Evolutionary conservation across 2,113 vertebrate genomes (phyloP).

Genomic region (Gallinago jamesoni): DNA sequence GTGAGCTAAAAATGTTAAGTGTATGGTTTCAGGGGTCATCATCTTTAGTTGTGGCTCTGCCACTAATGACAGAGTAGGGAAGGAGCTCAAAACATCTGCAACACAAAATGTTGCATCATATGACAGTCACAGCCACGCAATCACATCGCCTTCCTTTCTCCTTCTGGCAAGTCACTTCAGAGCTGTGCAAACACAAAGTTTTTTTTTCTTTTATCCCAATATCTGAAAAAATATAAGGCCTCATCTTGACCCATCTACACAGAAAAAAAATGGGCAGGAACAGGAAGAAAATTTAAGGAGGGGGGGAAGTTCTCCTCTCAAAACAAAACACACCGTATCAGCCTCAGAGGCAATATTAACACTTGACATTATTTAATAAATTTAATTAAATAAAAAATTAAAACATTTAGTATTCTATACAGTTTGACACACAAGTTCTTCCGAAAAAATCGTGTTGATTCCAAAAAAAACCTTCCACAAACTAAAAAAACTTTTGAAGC

Average conservation of each 20-base stretch:
- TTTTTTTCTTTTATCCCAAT: neutral
- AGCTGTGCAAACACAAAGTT: neutral
- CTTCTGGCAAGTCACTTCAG: neutral
- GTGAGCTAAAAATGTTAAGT: neutral
- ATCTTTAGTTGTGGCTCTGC: neutral
- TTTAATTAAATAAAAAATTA: neutral
- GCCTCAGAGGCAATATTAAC: neutral
- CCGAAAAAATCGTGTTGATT: neutral
- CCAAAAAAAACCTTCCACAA: fast-evolving
- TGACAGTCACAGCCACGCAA: neutral
- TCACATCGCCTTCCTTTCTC: neutral
- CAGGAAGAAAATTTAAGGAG: neutral
- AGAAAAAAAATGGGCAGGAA: neutral
- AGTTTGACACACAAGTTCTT: neutral
- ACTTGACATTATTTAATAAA: neutral
- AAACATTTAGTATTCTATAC: neutral
- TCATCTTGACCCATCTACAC: neutral
- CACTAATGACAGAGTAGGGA: neutral
- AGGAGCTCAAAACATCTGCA: neutral
- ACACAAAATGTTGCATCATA: neutral
- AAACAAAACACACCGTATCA: neutral
- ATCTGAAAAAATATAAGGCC: neutral
- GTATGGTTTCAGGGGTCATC: neutral
- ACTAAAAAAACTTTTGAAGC: neutral
- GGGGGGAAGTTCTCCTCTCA: neutral